A percentile compares a stretch with the other conserved stretches of the same genome.
These are phyloP conservation scores for Malurus elegans DNA, from an alignment of 2,113 vertebrate genomes.

Conservation along the genomic window DNA sequence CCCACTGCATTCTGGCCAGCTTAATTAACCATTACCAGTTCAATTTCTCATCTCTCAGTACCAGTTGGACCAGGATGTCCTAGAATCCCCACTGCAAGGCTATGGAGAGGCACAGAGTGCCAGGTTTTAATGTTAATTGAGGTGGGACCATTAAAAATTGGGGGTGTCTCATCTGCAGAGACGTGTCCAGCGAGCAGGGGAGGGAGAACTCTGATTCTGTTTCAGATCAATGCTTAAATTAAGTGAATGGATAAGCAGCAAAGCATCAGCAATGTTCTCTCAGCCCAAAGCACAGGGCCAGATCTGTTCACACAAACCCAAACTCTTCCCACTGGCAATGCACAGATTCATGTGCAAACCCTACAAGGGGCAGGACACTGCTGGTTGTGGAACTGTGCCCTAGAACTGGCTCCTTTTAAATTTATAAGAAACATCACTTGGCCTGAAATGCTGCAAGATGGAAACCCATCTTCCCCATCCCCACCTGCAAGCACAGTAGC, in stretches of 20 bases:
- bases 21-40: neutral
- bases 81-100: neutral
- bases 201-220: neutral
- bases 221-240: neutral
- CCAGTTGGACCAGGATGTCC: neutral
- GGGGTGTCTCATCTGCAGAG: neutral
- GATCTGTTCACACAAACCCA: neutral
- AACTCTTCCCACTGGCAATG: neutral
- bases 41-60: neutral
- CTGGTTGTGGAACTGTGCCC: neutral
- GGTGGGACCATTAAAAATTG: neutral
- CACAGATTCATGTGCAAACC: neutral
- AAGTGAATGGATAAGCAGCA: neutral
- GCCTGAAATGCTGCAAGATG: neutral
- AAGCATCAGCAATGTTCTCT: neutral
- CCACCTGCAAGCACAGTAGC: neutral
- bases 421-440: neutral
- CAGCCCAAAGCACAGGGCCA: neutral
- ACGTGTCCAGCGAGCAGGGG: rapidly evolving
- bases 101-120: neutral
- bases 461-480: neutral
- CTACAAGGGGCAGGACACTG: neutral
- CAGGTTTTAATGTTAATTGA: neutral
- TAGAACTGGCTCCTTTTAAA: neutral
- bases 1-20: neutral